A percentile compares a stretch with the other conserved stretches of the same genome.
phyloP scores from a whole-genome alignment of 2,797 vertebrate genomes.

The Bradypodion ventrale region DNA sequence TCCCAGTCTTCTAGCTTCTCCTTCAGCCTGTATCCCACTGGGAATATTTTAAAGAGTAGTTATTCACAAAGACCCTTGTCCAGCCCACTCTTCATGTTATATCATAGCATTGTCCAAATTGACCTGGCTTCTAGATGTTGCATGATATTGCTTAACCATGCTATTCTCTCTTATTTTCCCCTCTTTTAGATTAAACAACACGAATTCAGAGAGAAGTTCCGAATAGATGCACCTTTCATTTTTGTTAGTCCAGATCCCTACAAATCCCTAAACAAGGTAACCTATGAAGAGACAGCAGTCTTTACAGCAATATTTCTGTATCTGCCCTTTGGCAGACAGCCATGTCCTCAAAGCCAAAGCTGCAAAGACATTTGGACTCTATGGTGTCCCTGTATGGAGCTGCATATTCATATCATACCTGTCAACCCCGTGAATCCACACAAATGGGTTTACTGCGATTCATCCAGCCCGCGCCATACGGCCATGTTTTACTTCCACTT shows the following conservation, averaged over 20 bases:
- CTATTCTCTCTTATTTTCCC: neutral
- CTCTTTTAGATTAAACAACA: conserved; percentile 69
- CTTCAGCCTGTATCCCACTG: neutral
- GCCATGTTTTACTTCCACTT: too few relatives aligned
- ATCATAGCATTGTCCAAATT: neutral
- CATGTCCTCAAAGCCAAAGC: too few relatives aligned
- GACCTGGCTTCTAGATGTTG: neutral
- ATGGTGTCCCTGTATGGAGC: too few relatives aligned
- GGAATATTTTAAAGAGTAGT: neutral
- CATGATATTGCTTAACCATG: neutral
- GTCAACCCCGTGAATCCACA: too few relatives aligned
- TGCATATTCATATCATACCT: too few relatives aligned
- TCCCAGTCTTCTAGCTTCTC: neutral
- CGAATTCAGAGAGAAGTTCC: conserved; percentile 72
- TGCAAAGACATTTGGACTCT: too few relatives aligned
- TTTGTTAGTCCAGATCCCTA: conserved; percentile 68
- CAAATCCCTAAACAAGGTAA: conserved; percentile 72
- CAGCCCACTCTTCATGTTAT: neutral
- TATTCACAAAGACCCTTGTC: neutral
- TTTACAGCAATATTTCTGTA: too few relatives aligned
- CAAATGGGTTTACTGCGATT: too few relatives aligned
- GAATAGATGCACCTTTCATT: conserved; percentile 66
- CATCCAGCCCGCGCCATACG: too few relatives aligned
- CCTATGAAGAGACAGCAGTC: neutral
- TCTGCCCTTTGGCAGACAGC: too few relatives aligned